Conservation (phyloP, 1,140 invertebrate genomes). For the Tetranychus cinnabarinus region DNA sequence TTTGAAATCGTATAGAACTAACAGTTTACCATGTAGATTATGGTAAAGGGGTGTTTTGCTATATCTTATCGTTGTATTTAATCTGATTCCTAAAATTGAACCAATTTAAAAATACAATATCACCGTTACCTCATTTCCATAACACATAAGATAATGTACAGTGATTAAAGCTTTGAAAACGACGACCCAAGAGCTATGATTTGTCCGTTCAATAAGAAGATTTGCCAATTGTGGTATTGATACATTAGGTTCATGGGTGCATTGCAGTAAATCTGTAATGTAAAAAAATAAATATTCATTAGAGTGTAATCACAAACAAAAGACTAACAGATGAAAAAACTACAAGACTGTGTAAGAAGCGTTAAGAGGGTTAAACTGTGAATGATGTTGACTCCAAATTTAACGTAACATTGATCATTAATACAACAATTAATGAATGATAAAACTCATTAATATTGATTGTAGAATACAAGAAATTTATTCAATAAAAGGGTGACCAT, state of each 20-base stretch:
- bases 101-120: neutral
- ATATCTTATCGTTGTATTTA: neutral
- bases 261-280: slow-evolving; percentile 82
- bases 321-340: neutral
- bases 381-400: too few relatives aligned
- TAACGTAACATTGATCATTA: too few relatives aligned
- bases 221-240: slow-evolving; percentile 97
- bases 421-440: too few relatives aligned
- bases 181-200: slow-evolving; percentile 91
- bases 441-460: too few relatives aligned
- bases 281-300: slow-evolving; percentile 17
- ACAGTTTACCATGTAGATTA: too few relatives aligned
- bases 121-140: slow-evolving; percentile 82
- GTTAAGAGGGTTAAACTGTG: too few relatives aligned
- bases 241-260: slow-evolving; percentile 97
- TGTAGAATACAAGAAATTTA: too few relatives aligned
- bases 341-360: neutral
- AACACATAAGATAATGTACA: slow-evolving; percentile 95
- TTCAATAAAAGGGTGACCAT: too few relatives aligned
- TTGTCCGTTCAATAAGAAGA: slow-evolving; percentile 85
- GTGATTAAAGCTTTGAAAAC: slow-evolving; percentile 96
- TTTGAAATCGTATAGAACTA: too few relatives aligned
- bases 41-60: neutral
- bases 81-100: neutral
- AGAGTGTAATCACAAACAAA: neutral